Evolutionary conservation across 2,797 vertebrate genomes (phyloP).

Genomic region (Mycteria americana): DNA sequence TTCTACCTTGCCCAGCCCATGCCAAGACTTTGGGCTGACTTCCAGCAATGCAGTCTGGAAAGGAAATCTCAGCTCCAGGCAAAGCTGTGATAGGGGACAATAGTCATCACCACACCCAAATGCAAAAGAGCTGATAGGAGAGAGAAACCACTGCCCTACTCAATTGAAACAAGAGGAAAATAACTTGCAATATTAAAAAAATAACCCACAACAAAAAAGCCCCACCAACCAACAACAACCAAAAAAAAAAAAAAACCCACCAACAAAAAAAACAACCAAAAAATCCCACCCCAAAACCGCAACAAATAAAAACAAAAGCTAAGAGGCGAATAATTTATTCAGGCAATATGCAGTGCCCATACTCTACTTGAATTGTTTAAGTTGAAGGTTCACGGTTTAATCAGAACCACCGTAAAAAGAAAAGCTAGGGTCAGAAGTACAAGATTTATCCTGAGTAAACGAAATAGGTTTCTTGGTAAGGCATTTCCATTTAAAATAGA

Average conservation of each 20-base stretch:
- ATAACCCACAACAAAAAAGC: no score
- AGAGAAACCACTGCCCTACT: neutral
- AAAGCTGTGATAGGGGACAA: neutral
- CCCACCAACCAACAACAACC: neutral
- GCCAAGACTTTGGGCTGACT: neutral
- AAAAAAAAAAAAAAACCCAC: neutral
- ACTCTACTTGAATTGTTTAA: neutral
- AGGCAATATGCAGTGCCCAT: neutral
- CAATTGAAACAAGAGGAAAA: neutral
- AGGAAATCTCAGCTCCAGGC: neutral
- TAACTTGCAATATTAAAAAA: neutral
- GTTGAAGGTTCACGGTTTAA: slow-evolving; percentile 1
- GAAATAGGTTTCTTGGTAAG: neutral
- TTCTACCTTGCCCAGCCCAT: neutral
- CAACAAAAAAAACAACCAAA: neutral
- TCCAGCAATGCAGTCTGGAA: neutral
- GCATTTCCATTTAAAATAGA: neutral
- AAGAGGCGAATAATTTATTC: neutral
- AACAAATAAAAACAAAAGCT: neutral
- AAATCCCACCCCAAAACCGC: fast-evolving
- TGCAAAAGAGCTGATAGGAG: neutral
- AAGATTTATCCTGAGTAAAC: neutral
- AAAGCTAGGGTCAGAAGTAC: neutral
- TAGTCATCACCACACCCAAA: neutral
- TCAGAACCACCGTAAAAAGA: neutral